These are phyloP conservation scores for Lanius ludovicianus DNA, from an alignment of 2,113 vertebrate species.

Conservation along the genomic window DNA sequence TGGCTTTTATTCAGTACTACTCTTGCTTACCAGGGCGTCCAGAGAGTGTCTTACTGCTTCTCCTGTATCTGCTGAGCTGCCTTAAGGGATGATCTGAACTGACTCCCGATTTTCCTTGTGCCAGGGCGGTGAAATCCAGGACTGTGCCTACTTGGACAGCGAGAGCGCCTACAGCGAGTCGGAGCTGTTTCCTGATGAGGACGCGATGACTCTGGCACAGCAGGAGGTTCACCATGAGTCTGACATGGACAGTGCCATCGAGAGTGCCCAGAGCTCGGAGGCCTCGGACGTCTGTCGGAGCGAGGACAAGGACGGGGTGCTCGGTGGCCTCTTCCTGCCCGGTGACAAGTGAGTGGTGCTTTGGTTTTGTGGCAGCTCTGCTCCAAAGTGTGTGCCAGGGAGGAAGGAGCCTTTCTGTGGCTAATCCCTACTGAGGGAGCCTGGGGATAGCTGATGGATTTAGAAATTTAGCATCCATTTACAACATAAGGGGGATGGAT, in stretches of 20 bases:
- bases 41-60: neutral
- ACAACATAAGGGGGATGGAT: neutral
- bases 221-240: constrained; percentile 81
- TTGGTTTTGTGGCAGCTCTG: neutral
- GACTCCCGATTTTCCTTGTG: neutral
- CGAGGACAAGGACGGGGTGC: constrained; percentile 79
- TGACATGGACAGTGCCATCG: constrained; percentile 91
- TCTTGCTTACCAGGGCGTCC: neutral
- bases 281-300: constrained; percentile 72
- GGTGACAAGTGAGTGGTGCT: constrained; percentile 85
- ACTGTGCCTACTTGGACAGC: constrained; percentile 79
- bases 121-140: constrained; percentile 76
- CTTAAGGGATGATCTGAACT: neutral
- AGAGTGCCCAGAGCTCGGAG: constrained; percentile 84
- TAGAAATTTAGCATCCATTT: neutral
- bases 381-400: neutral
- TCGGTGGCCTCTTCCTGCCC: constrained; percentile 83
- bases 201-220: constrained; percentile 77
- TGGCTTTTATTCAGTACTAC: neutral
- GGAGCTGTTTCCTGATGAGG: constrained; percentile 79
- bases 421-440: neutral
- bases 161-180: constrained; percentile 75
- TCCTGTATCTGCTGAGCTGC: neutral
- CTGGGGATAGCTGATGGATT: neutral
- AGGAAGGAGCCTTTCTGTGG: neutral